phyloP scores from a whole-genome alignment of 2,888 invertebrate species.

The Athalia rosae region DNA sequence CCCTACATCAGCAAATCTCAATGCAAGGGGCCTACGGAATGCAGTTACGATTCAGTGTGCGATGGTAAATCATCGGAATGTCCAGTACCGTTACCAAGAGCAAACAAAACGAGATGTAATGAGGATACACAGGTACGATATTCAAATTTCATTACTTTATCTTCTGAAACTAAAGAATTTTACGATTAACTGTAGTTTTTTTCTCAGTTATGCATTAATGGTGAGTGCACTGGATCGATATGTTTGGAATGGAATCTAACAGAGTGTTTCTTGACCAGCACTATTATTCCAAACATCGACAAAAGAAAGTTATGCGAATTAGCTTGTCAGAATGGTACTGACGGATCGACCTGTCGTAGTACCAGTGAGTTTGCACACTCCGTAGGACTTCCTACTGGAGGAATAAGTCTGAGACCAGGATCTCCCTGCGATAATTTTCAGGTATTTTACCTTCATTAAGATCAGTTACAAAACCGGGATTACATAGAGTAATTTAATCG shows the following conservation, averaged over 20 bases:
- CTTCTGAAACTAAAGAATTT: neutral
- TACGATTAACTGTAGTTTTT: neutral
- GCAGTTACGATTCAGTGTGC: constrained; percentile 91
- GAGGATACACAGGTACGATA: constrained; percentile 84
- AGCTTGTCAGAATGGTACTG: constrained; percentile 93
- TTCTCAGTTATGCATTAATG: constrained; percentile 86
- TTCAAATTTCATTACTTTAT: neutral
- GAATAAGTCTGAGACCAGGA: constrained; percentile 93
- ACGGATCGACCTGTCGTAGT: constrained; percentile 84
- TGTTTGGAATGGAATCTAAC: constrained; percentile 95
- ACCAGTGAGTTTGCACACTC: constrained; percentile 89
- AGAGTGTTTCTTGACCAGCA: constrained; percentile 95
- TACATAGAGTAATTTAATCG: no score
- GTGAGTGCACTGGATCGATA: constrained; percentile 96
- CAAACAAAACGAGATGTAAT: constrained; percentile 96
- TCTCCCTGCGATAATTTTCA: constrained; percentile 99
- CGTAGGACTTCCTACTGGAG: constrained; percentile 85
- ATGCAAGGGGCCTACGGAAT: constrained; percentile 91
- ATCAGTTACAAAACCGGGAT: no score
- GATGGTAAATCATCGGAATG: constrained; percentile 91
- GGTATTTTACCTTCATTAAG: constrained; percentile 72
- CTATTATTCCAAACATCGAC: constrained; percentile 84
- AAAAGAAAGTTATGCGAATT: constrained; percentile 94
- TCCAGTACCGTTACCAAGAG: constrained; percentile 87
- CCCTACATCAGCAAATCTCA: constrained; percentile 79